A percentile compares a stretch with the other conserved stretches of the same genome.
Evolutionary conservation across 2,113 vertebrate genomes (phyloP).

Genomic region (Microcebus ravelobensis): DNA sequence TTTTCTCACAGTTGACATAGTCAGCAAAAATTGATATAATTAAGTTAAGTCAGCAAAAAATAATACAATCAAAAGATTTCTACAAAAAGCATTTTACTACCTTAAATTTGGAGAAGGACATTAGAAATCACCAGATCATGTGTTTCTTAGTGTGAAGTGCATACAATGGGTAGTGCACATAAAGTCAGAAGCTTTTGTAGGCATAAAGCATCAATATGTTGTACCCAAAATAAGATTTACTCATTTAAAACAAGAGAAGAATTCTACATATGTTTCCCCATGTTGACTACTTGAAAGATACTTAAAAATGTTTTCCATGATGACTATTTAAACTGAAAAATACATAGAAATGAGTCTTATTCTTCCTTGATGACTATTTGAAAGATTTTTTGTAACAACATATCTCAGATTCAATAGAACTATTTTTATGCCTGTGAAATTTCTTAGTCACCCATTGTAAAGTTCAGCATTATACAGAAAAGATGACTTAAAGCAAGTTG

Average conservation of each 20-base stretch:
- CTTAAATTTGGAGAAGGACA: neutral
- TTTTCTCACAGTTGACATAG: neutral
- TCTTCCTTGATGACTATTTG: neutral
- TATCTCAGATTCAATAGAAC: neutral
- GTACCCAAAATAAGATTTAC: neutral
- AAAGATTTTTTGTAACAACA: neutral
- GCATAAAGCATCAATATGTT: neutral
- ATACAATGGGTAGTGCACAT: neutral
- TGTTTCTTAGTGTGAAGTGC: neutral
- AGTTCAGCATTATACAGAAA: neutral
- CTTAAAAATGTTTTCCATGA: neutral
- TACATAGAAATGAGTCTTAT: neutral
- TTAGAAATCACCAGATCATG: neutral
- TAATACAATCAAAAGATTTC: neutral
- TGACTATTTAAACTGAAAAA: neutral
- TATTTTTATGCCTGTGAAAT: neutral
- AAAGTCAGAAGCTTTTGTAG: neutral
- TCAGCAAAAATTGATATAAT: neutral
- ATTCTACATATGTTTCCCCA: neutral
- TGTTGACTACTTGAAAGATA: neutral
- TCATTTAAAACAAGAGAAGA: neutral
- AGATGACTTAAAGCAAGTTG: neutral
- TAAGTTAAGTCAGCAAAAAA: neutral
- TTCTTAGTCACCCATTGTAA: neutral
- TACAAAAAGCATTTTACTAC: neutral